Base-by-base conservation (phyloP, 2,888 invertebrate genomes). In the Ormia ochracea region DNA sequence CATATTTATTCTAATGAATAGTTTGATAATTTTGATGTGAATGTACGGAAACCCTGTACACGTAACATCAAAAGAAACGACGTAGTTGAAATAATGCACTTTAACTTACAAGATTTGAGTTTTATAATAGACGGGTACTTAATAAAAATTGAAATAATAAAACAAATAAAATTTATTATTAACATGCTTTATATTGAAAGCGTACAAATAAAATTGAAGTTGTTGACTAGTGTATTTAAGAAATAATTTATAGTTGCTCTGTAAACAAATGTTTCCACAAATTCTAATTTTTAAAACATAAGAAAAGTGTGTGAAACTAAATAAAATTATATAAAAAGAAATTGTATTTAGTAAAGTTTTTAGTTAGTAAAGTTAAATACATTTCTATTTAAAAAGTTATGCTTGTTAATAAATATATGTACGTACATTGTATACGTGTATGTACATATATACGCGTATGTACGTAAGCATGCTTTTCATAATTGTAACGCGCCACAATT, bases 151-250 rank as follows among this genome's bases (percentile, higher is more conserved):
- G 26, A 1, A 52, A 38, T 26, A 21, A 21, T 23, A 31, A 14
- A 50, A 23, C 31, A 12, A 36, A 50, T 56, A 59, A 70, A 56
- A 75, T 66, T 63, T 56, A 56, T 58, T 58, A 6, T 70, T 66
- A 65, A 59, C 79, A 80, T 80, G 75, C 75, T 80, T 72, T 58
- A 23, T 69, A 54, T 23, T 31, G n/a, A 69, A 78, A 78, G 73
- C 73, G 41, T 48, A 58, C n/a, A 36, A 70, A 52, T 48, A 5
- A 26, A 45, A 63, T 41, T 17, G 75, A 65, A 59, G 43, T 14
- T 26, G 38, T 26, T 9, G n/a, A 54, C 48, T 48, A 56, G 66
- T 72, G 65, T 58, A 50, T 36, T 28, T n/a, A 52, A n/a, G 54
- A n/a, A 54, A 54, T 52, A 9, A 45, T 26, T 10, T 36, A 50